phyloP scores from a whole-genome alignment of 2,113 vertebrate species.

The Corvus cornix region DNA sequence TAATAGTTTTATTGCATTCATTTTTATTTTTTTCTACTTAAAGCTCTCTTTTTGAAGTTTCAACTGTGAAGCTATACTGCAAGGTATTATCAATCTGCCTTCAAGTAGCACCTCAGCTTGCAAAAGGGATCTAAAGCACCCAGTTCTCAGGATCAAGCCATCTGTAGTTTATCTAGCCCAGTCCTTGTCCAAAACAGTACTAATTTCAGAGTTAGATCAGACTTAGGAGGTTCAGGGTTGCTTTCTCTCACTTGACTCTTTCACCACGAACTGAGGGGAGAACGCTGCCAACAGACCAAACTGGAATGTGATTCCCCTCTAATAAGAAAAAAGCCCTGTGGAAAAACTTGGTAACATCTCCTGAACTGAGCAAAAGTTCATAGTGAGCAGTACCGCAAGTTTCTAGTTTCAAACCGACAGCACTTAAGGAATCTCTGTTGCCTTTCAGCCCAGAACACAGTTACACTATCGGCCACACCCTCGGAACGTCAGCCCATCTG shows the following conservation, averaged over 20 bases:
- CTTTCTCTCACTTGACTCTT: neutral
- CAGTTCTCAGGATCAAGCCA: neutral
- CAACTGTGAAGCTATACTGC: neutral
- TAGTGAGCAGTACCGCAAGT: neutral
- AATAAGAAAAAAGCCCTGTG: neutral
- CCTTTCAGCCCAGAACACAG: neutral
- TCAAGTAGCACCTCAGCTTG: neutral
- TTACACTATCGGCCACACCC: neutral
- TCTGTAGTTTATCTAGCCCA: neutral
- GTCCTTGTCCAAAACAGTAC: neutral
- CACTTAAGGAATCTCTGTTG: neutral
- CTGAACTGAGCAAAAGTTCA: neutral
- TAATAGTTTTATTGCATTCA: neutral
- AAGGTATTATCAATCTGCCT: neutral
- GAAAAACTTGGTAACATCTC: neutral
- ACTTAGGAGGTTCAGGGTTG: neutral
- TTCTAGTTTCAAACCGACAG: neutral
- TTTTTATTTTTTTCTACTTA: neutral
- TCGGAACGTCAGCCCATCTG: neutral
- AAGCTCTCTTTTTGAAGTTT: neutral
- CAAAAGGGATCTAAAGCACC: neutral
- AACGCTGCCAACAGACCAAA: neutral
- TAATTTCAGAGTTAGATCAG: neutral
- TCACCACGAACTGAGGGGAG: neutral
- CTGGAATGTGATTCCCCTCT: neutral